Conservation (phyloP, 1,140 invertebrate genomes). For the Macrobrachium nipponense region DNA sequence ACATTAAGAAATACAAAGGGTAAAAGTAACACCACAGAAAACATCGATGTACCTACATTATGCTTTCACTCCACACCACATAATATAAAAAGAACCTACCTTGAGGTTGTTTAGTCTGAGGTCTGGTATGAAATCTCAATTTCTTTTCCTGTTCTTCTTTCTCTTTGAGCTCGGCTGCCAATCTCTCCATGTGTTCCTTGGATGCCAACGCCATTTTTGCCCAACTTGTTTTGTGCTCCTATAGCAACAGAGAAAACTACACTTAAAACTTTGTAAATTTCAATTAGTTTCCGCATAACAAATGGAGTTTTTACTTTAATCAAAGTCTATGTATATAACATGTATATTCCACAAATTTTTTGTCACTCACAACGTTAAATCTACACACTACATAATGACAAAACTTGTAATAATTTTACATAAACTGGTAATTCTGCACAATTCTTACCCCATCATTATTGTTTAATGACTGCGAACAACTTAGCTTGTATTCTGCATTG, state of each 20-base stretch:
- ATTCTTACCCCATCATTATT: slow-evolving; percentile 56
- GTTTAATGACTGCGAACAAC: slow-evolving; percentile 37
- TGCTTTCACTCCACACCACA: not conserved
- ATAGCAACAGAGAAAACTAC: not conserved
- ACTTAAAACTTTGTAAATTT: not conserved
- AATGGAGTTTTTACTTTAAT: not conserved
- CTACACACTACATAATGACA: no score
- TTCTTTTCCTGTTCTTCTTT: slow-evolving; percentile 58
- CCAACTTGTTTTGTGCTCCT: slow-evolving; percentile 62
- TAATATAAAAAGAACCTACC: slow-evolving; percentile 12
- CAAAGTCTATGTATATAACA: no score
- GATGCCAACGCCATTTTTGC: slow-evolving; percentile 52
- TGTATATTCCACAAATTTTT: no score
- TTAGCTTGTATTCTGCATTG: slow-evolving; percentile 31
- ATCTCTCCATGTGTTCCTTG: slow-evolving; percentile 50
- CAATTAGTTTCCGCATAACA: no score
- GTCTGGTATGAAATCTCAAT: slow-evolving; percentile 38
- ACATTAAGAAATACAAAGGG: not conserved
- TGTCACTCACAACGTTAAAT: no score
- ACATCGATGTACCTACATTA: no score
- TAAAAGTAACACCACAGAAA: not conserved
- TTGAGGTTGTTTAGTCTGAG: slow-evolving; percentile 31
- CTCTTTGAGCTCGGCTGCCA: slow-evolving; percentile 54
- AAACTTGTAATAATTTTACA: no score
- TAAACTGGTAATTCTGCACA: not conserved